Conservation (phyloP, 2,797 vertebrate species). For the Threskiornis aethiopicus region DNA sequence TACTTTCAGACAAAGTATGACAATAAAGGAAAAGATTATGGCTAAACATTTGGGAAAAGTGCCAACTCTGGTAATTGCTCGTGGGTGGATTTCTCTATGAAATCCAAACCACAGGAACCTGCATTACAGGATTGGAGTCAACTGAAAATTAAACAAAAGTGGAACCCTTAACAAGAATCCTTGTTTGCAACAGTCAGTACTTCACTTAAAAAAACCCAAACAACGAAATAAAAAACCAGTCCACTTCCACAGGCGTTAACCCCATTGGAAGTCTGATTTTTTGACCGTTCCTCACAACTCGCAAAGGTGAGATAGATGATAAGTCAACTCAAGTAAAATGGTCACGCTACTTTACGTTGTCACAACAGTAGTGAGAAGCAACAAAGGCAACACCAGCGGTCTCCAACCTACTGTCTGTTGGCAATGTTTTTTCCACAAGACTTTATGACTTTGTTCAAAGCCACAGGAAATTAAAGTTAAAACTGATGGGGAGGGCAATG, state of each 20-base stretch:
- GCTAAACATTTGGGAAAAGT: not conserved
- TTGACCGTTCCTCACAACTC: not conserved
- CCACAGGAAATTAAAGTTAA: not conserved
- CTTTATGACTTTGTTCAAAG: not conserved
- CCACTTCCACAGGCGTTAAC: not conserved
- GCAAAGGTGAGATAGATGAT: not conserved
- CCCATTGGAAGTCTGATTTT: not conserved
- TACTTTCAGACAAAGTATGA: not conserved
- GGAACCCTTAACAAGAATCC: not conserved
- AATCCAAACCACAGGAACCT: not conserved
- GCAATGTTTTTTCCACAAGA: not conserved
- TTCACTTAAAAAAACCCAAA: not conserved
- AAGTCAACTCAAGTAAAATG: not conserved
- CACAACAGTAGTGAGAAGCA: not conserved
- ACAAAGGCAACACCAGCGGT: not conserved
- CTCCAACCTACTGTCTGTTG: not conserved
- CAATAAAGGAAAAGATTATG: not conserved
- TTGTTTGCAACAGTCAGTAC: not conserved
- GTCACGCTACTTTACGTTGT: not conserved
- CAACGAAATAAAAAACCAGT: not conserved
- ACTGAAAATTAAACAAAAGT: not conserved
- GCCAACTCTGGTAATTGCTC: not conserved
- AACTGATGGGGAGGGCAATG: not conserved
- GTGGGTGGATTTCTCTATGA: not conserved
- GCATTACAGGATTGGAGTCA: not conserved